A percentile compares a stretch with the other conserved stretches of the same genome.
Conservation (phyloP, 2,888 invertebrate genomes). For the Hypsopygia costalis region DNA sequence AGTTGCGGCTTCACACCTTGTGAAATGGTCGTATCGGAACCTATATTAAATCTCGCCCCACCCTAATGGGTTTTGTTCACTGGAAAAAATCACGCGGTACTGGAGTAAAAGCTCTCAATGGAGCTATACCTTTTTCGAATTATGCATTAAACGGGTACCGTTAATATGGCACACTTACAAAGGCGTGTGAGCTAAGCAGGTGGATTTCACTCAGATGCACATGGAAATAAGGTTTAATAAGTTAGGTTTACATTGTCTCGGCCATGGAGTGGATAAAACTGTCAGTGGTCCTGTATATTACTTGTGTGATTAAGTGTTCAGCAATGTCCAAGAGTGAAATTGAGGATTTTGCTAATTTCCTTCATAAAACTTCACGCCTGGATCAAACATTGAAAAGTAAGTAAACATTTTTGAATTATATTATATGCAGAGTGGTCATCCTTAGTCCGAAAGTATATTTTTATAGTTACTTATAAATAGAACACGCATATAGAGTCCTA, state of each 20-base stretch:
- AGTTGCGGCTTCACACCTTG: constrained; percentile 68
- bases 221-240: constrained; percentile 4
- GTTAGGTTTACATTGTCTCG: constrained; percentile 1
- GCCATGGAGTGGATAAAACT: constrained; percentile 46
- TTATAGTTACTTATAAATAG: no score
- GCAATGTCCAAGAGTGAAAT: constrained; percentile 58
- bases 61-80: constrained; percentile 64
- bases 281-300: constrained; percentile 39
- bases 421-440: no score
- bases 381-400: constrained; percentile 69
- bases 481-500: no score
- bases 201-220: constrained; percentile 1
- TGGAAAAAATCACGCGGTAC: constrained; percentile 53
- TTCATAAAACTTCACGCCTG: constrained; percentile 61
- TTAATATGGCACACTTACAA: constrained; percentile 49
- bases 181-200: constrained; percentile 31
- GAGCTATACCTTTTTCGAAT: constrained; percentile 3
- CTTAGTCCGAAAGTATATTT: no score
- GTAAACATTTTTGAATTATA: constrained; percentile 24
- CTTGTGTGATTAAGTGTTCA: constrained; percentile 53
- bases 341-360: constrained; percentile 63
- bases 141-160: constrained; percentile 26
- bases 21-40: constrained; percentile 76
- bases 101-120: constrained; percentile 26
- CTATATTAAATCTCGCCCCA: constrained; percentile 72